Conservation (phyloP, 2,888 invertebrate species). For the Nomada goodeniana region DNA sequence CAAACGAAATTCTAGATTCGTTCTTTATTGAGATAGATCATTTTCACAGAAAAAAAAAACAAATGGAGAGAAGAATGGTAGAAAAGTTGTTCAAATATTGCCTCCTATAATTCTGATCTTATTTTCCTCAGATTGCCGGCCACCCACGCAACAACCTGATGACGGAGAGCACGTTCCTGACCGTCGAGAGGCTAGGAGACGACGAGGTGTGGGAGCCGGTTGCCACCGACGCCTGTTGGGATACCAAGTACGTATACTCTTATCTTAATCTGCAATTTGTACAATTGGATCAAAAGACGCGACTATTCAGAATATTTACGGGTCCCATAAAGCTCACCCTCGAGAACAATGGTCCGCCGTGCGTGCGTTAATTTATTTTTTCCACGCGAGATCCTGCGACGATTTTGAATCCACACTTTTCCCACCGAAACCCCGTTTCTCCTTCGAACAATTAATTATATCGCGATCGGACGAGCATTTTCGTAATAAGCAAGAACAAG, state of each 20-base stretch:
- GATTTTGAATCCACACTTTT: too few relatives aligned
- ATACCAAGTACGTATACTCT: conserved; percentile 89
- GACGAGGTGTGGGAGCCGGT: conserved; percentile 89
- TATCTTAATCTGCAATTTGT: background rate
- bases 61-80: background rate
- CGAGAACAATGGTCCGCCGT: too few relatives aligned
- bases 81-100: background rate
- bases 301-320: too few relatives aligned
- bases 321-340: too few relatives aligned
- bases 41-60: too few relatives aligned
- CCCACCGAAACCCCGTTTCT: too few relatives aligned
- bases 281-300: background rate
- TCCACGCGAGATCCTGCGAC: too few relatives aligned
- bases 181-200: conserved; percentile 88
- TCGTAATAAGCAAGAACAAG: too few relatives aligned
- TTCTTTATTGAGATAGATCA: background rate
- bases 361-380: too few relatives aligned
- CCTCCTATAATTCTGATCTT: conserved; percentile 28
- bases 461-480: too few relatives aligned
- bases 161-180: conserved; percentile 90
- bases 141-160: conserved; percentile 92
- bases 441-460: too few relatives aligned
- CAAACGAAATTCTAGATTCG: background rate
- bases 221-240: conserved; percentile 94
- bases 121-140: conserved; percentile 88